These are phyloP conservation scores for Habrosyne pyritoides DNA, from an alignment of 2,888 invertebrate species.

Conservation along the genomic window DNA sequence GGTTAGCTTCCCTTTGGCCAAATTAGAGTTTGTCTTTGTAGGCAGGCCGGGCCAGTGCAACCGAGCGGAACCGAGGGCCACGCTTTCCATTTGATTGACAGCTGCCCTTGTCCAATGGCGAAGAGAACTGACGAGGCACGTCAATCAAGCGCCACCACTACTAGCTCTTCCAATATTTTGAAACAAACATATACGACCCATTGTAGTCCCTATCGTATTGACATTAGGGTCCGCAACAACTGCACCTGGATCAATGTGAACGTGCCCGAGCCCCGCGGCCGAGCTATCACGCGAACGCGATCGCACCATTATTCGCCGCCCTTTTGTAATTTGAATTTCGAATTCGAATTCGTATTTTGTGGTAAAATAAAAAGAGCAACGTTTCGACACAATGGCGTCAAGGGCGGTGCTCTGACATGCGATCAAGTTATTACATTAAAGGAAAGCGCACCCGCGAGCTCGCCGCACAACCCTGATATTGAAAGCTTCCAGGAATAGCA, in stretches of 20 bases:
- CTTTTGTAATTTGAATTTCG: constrained; percentile 83
- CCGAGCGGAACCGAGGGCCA: constrained; percentile 73
- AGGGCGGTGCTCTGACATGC: constrained; percentile 84
- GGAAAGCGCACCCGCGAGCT: constrained; percentile 75
- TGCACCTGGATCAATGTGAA: constrained; percentile 57
- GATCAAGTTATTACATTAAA: constrained; percentile 84
- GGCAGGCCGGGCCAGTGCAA: constrained; percentile 32
- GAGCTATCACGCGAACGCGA: constrained; percentile 78
- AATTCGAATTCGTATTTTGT: constrained; percentile 83
- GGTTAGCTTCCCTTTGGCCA: constrained; percentile 6
- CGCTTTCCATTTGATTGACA: constrained; percentile 88
- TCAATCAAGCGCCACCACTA: constrained; percentile 85
- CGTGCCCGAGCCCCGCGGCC: constrained; percentile 49
- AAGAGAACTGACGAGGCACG: constrained; percentile 90
- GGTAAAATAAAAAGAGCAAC: constrained; percentile 81
- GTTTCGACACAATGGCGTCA: constrained; percentile 84
- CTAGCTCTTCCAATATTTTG: constrained; percentile 51
- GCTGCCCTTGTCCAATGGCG: constrained; percentile 90
- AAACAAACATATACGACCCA: constrained; percentile 38
- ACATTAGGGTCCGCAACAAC: constrained; percentile 40
- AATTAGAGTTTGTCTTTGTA: constrained; percentile 8
- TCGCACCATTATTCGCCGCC: constrained; percentile 83
- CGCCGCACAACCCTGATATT: constrained; percentile 64
- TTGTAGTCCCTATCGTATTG: constrained; percentile 50
- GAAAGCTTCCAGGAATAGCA: constrained; percentile 72